Conservation (phyloP, 2,797 vertebrate species). For the Etheostoma nigrum region DNA sequence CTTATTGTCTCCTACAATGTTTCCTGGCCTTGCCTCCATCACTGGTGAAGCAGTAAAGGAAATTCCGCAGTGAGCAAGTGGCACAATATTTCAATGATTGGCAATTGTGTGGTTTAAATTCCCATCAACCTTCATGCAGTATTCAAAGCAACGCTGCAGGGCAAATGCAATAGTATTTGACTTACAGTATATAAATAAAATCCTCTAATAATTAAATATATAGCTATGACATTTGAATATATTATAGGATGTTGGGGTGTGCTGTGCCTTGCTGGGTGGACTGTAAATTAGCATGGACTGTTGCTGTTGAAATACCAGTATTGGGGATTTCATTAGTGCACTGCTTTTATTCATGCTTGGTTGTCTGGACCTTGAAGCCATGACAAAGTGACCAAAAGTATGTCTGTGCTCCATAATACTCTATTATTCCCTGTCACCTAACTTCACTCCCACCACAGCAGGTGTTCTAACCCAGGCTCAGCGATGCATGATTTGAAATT, state of each 20-base stretch:
- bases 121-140: not conserved
- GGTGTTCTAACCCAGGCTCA: constrained; percentile 44
- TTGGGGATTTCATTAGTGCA: constrained; percentile 3
- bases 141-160: constrained; percentile 3
- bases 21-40: constrained; percentile 20
- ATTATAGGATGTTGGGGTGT: constrained; percentile 12
- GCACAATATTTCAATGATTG: constrained; percentile 17
- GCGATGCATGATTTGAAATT: constrained; percentile 51
- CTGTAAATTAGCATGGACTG: not conserved
- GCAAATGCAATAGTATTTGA: constrained; percentile 16
- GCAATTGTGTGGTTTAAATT: constrained; percentile 11
- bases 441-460: constrained; percentile 33
- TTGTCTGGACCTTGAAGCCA: constrained; percentile 28
- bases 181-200: constrained; percentile 26
- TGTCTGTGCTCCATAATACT: not conserved
- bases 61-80: constrained; percentile 18
- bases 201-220: constrained; percentile 22
- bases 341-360: constrained; percentile 1
- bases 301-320: not conserved
- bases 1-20: constrained; percentile 20
- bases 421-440: constrained; percentile 36
- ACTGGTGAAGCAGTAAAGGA: constrained; percentile 3
- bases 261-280: not conserved
- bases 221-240: constrained; percentile 31
- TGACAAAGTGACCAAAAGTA: constrained; percentile 26